Percentiles rank a stretch among this genome's conserved stretches.
phyloP scores from a whole-genome alignment of 2,797 vertebrate species.

The Anguilla marmorata region DNA sequence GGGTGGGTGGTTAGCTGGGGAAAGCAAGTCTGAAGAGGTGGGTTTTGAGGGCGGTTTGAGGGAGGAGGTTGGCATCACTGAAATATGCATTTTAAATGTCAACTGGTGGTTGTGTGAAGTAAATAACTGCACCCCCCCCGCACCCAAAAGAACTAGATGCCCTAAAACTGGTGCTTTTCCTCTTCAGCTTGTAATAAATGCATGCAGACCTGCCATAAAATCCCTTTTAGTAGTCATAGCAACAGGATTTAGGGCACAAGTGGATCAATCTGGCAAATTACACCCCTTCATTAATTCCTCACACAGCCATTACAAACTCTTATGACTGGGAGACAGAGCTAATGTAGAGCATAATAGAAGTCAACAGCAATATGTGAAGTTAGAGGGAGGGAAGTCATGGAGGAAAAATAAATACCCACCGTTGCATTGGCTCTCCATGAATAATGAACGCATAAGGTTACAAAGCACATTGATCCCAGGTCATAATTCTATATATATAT shows the following conservation, averaged over 20 bases:
- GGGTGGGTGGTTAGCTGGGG: too few relatives aligned
- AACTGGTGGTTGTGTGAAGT: too few relatives aligned
- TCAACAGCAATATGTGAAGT: not conserved
- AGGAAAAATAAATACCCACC: too few relatives aligned
- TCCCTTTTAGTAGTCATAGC: not conserved
- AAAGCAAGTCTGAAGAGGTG: too few relatives aligned
- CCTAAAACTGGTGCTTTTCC: not conserved
- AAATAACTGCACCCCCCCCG: too few relatives aligned
- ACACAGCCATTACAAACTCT: not conserved
- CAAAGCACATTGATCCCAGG: not conserved
- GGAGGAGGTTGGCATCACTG: too few relatives aligned
- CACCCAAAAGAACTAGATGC: too few relatives aligned
- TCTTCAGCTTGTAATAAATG: not conserved
- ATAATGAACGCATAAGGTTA: too few relatives aligned
- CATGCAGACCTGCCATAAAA: not conserved
- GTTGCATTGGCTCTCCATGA: too few relatives aligned
- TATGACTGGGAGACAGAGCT: not conserved
- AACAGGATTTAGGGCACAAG: not conserved
- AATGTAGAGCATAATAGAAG: not conserved
- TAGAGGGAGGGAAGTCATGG: too few relatives aligned
- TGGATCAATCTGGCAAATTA: not conserved
- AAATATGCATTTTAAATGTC: too few relatives aligned
- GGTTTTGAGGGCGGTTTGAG: too few relatives aligned
- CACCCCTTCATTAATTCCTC: not conserved
- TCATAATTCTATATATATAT: not conserved